A percentile compares a stretch with the other conserved stretches of the same genome.
phyloP scores from a whole-genome alignment of 2,797 vertebrate genomes.

The Bradypodion ventrale region DNA sequence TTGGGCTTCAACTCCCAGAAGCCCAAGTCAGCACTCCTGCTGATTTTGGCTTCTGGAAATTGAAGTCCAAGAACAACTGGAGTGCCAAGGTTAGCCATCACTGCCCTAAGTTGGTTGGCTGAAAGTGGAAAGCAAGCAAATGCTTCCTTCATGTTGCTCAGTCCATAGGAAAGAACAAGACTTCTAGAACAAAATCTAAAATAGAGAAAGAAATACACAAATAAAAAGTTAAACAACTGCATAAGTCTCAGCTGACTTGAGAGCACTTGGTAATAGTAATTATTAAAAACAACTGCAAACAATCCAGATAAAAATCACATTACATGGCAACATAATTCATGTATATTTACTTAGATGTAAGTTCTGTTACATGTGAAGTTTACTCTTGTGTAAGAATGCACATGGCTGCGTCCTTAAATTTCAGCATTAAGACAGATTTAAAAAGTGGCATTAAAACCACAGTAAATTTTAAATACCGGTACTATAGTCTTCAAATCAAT shows the following conservation, averaged over 20 bases:
- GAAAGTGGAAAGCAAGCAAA: not conserved
- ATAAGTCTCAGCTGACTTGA: no score
- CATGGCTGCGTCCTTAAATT: not conserved
- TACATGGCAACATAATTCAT: not conserved
- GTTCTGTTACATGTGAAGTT: not conserved
- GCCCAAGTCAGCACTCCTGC: no score
- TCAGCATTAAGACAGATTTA: not conserved
- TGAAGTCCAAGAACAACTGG: no score
- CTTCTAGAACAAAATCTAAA: not conserved
- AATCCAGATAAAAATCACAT: not conserved
- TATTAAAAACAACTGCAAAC: not conserved
- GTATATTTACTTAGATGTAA: not conserved
- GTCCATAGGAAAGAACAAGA: not conserved
- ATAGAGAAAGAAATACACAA: not conserved
- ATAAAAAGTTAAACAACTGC: no score
- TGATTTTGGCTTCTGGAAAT: no score
- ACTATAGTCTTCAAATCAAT: no score
- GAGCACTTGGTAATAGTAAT: not conserved
- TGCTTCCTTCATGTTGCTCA: not conserved
- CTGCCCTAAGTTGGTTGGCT: no score
- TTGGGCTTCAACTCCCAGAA: no score
- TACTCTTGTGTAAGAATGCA: not conserved
- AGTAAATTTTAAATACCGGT: no score
- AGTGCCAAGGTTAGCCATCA: no score
- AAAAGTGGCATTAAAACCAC: not conserved